Evolutionary conservation across 2,797 vertebrate species (phyloP).

Genomic region (Trematomus bernacchii): DNA sequence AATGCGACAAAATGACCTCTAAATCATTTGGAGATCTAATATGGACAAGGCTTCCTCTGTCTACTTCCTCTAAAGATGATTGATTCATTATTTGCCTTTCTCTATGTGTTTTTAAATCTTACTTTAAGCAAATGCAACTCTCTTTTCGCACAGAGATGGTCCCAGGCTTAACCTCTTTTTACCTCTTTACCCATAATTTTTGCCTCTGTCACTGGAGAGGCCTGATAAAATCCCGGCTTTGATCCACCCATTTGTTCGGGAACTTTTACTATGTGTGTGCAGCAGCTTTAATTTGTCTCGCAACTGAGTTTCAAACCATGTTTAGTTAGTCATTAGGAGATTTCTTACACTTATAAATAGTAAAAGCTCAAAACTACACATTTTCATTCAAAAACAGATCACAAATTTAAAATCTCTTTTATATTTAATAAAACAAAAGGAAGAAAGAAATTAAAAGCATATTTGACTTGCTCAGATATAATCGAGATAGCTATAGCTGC

Average conservation of each 20-base stretch:
- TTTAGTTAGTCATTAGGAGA: not conserved
- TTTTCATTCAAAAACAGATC: not conserved
- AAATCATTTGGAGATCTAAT: not conserved
- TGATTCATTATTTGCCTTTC: not conserved
- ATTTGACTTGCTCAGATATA: not conserved
- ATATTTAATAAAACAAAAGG: not conserved
- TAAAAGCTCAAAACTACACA: not conserved
- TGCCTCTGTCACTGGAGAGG: slow-evolving; percentile 65
- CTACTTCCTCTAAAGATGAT: not conserved
- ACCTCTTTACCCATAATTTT: slow-evolving; percentile 58
- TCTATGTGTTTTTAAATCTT: not conserved
- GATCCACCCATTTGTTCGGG: slow-evolving; percentile 76
- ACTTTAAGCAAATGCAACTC: not conserved
- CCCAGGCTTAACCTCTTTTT: slow-evolving; percentile 36
- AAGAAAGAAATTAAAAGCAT: not conserved
- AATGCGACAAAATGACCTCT: slow-evolving; percentile 1
- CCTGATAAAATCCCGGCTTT: slow-evolving; percentile 82
- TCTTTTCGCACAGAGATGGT: slow-evolving; percentile 22
- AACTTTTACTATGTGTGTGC: slow-evolving; percentile 51
- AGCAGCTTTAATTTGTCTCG: slow-evolving; percentile 27
- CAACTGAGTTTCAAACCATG: not conserved
- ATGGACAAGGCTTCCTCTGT: not conserved
- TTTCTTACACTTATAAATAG: not conserved
- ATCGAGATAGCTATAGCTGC: not conserved
- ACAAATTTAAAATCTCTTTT: not conserved